Percentiles rank a stretch among this genome's conserved stretches.
Conservation (phyloP, 2,888 invertebrate genomes). For the Cremastinae sp. region DNA sequence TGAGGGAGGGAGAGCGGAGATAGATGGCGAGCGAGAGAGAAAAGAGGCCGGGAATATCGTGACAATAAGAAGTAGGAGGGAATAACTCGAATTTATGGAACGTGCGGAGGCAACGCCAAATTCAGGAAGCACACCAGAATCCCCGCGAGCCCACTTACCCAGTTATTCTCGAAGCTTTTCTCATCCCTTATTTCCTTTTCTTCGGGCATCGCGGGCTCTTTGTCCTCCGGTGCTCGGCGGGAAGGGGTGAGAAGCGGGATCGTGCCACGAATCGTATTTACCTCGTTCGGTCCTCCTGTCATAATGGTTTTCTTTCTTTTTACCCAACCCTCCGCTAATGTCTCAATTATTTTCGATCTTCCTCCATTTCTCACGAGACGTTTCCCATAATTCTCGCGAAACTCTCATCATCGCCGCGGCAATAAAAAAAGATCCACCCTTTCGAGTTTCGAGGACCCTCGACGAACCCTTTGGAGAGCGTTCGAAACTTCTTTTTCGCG, state of each 20-base stretch:
- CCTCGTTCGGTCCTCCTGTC: constrained; percentile 62
- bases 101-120: constrained; percentile 76
- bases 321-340: constrained; percentile 34
- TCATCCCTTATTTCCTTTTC: constrained; percentile 35
- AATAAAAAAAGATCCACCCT: neutral
- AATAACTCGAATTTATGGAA: constrained; percentile 78
- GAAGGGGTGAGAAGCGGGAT: constrained; percentile 46
- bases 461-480: too few relatives aligned
- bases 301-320: constrained; percentile 45
- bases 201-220: constrained; percentile 67
- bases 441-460: too few relatives aligned
- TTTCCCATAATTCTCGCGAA: constrained; percentile 15
- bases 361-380: neutral
- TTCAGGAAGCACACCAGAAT: constrained; percentile 72
- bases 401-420: constrained; percentile 13
- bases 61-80: constrained; percentile 67
- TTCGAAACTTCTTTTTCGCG: too few relatives aligned
- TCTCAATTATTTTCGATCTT: constrained; percentile 57
- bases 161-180: constrained; percentile 69
- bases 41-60: constrained; percentile 36
- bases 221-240: constrained; percentile 45
- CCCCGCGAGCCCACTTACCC: constrained; percentile 77
- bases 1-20: constrained; percentile 60
- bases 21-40: constrained; percentile 46
- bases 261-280: constrained; percentile 67